Conservation (phyloP, 1,140 invertebrate species). For the Zeugodacus cucurbitae region DNA sequence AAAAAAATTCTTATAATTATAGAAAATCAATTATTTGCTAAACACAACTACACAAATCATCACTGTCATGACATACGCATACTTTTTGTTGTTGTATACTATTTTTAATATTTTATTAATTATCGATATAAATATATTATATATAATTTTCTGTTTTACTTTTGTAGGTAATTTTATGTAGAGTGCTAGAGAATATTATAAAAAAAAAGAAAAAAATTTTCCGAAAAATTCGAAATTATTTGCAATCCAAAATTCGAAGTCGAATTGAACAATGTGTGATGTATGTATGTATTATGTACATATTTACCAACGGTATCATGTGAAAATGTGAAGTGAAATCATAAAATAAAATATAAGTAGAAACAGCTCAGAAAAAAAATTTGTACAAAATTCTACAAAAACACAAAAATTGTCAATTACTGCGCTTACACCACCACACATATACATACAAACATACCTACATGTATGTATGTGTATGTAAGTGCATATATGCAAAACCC, state of each 20-base stretch:
- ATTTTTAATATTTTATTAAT: neutral
- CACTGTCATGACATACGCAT: neutral
- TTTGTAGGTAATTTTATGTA: constrained; percentile 66
- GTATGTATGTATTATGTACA: neutral
- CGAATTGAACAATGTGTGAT: neutral
- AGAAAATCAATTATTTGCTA: neutral
- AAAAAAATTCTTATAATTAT: neutral
- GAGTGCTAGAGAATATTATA: constrained; percentile 53
- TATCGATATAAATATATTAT: neutral
- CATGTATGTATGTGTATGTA: too few relatives aligned
- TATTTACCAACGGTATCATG: neutral
- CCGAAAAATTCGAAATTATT: neutral
- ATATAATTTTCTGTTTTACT: constrained; percentile 54
- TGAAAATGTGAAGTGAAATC: neutral
- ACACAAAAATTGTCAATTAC: neutral
- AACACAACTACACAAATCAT: neutral
- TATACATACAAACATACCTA: too few relatives aligned
- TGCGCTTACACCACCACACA: too few relatives aligned
- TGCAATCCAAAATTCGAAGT: neutral
- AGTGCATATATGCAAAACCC: neutral
- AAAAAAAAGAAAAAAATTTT: neutral
- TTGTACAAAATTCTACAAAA: neutral
- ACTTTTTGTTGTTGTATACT: neutral
- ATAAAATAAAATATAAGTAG: neutral
- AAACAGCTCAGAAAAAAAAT: neutral